These are phyloP conservation scores for Conger conger DNA, from an alignment of 2,113 vertebrate species.

Conservation along the genomic window DNA sequence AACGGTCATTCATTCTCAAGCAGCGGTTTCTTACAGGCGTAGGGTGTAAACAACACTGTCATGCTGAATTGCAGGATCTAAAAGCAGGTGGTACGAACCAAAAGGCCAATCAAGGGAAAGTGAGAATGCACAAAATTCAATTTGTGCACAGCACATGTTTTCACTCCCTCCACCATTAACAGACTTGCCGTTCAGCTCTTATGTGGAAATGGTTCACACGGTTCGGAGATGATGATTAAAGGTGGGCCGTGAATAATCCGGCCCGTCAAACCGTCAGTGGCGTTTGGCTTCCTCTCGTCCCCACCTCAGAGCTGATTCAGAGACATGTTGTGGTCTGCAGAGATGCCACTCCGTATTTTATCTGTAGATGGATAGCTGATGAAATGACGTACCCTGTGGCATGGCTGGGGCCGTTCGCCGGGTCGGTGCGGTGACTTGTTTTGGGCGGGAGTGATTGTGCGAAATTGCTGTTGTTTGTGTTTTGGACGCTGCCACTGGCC, in stretches of 20 bases:
- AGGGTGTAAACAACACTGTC: neutral
- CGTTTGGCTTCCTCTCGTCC: neutral
- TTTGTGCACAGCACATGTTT: no score
- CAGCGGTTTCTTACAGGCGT: neutral
- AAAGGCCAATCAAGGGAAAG: no score
- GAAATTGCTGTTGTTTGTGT: neutral
- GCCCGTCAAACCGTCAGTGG: neutral
- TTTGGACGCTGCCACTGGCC: conserved; percentile 22
- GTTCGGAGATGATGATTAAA: no score
- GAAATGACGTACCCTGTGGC: neutral
- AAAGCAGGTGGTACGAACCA: no score
- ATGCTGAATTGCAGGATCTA: neutral
- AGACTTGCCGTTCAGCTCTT: no score
- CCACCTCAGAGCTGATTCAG: neutral
- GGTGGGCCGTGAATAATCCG: neutral
- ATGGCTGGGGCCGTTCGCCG: neutral
- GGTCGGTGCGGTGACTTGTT: conserved; percentile 15
- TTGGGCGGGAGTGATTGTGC: conserved; percentile 20
- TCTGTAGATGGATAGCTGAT: conserved; percentile 31
- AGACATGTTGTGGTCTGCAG: neutral
- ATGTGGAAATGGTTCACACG: no score
- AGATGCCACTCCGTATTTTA: conserved; percentile 3
- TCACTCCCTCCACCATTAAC: no score
- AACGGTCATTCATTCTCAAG: neutral
- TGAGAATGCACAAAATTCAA: no score